Percentiles rank a stretch among this genome's conserved stretches.
These are phyloP conservation scores for Lasioglossum leucozonium DNA, from an alignment of 2,888 invertebrate species.

Conservation along the genomic window DNA sequence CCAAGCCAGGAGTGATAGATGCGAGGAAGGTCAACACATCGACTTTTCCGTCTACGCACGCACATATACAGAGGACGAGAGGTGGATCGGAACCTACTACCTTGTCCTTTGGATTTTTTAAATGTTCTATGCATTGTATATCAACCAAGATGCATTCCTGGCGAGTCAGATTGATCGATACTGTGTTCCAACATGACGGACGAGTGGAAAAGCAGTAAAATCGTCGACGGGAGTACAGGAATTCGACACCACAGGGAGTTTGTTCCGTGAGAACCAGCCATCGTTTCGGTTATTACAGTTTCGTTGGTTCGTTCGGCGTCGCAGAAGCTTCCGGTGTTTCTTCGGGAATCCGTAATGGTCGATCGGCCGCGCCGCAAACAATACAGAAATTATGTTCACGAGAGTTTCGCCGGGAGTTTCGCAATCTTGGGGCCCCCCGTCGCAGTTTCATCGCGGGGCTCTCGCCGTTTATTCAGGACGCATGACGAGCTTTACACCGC, in stretches of 20 bases:
- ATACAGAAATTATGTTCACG: slow-evolving; percentile 83
- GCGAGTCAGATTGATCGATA: neutral
- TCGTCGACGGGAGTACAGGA: neutral
- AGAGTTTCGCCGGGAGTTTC: slow-evolving; percentile 80
- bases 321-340: slow-evolving; percentile 61
- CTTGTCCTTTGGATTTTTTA: too few relatives aligned
- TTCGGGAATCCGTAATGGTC: slow-evolving; percentile 75
- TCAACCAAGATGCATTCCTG: neutral
- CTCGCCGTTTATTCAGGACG: slow-evolving; percentile 77
- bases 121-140: neutral
- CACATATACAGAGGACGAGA: too few relatives aligned
- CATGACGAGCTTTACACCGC: slow-evolving; percentile 73
- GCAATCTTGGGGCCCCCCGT: slow-evolving; percentile 74
- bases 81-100: too few relatives aligned
- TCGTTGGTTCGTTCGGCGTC: slow-evolving; percentile 58
- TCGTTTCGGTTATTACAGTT: slow-evolving; percentile 77
- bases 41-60: too few relatives aligned
- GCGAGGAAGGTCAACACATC: too few relatives aligned
- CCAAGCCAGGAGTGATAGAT: too few relatives aligned
- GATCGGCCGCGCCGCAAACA: slow-evolving; percentile 75
- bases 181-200: neutral
- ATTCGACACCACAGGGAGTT: slow-evolving; percentile 34
- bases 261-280: slow-evolving; percentile 68
- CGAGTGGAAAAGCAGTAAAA: neutral
- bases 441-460: slow-evolving; percentile 70